These are phyloP conservation scores for Nerophis lumbriciformis DNA, from an alignment of 2,113 vertebrate genomes.

Conservation along the genomic window DNA sequence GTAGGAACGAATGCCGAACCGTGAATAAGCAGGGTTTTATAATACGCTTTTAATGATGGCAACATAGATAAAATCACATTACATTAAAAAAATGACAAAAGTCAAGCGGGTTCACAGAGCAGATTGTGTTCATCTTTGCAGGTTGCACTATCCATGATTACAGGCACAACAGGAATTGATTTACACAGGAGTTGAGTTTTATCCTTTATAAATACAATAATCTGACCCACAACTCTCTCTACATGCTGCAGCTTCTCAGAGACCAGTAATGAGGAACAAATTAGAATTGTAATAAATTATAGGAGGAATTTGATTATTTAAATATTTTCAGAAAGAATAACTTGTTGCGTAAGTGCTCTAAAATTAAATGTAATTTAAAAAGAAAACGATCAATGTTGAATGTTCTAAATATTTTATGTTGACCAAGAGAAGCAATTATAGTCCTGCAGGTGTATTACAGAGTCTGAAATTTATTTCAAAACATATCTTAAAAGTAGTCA, in stretches of 20 bases:
- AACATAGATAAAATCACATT: too few species aligned
- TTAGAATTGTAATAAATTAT: conserved; percentile 3
- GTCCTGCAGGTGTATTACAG: conserved; percentile 9
- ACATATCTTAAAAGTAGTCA: too few species aligned
- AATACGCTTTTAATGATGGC: too few species aligned
- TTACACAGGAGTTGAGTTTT: conserved; percentile 3
- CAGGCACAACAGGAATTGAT: neutral
- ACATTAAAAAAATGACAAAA: too few species aligned
- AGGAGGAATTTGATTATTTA: neutral
- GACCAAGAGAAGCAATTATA: neutral
- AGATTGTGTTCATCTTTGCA: too few species aligned
- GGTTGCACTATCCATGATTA: too few species aligned
- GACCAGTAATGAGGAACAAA: conserved; percentile 5
- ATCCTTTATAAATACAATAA: neutral
- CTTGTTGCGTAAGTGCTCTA: neutral
- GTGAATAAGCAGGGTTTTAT: too few species aligned
- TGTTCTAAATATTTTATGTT: conserved; percentile 9
- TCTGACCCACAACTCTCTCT: neutral
- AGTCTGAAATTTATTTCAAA: too few species aligned
- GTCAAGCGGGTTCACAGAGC: too few species aligned
- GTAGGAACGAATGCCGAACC: too few species aligned
- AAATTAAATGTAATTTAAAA: neutral
- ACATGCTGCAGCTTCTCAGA: conserved; percentile 5
- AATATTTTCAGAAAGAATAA: neutral
- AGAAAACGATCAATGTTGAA: conserved; percentile 2